A percentile compares a stretch with the other conserved stretches of the same genome.
Conservation (phyloP, 2,888 invertebrate genomes). For the Drosophila subsilvestris region DNA sequence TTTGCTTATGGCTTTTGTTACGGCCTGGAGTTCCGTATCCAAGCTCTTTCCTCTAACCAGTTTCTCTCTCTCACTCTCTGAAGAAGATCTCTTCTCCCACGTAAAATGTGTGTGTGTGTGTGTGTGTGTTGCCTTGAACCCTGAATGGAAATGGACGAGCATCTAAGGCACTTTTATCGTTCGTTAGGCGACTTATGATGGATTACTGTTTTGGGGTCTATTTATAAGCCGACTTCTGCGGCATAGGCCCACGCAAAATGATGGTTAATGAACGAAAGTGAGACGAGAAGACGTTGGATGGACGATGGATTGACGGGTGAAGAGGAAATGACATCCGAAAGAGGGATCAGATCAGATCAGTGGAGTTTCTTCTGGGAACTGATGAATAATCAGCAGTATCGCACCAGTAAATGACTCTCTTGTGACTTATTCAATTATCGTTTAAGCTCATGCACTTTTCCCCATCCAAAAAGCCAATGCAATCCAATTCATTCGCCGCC, state of each 20-base stretch:
- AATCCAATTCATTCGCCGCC: constrained; percentile 8
- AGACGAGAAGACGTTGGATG: not conserved
- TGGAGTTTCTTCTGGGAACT: constrained; percentile 10
- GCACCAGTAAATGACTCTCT: not conserved
- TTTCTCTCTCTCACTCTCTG: constrained; percentile 16
- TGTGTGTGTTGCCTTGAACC: constrained; percentile 46
- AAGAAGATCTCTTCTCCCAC: constrained; percentile 24
- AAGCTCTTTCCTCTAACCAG: constrained; percentile 42
- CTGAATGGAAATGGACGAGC: constrained; percentile 6
- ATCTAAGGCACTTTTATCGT: constrained; percentile 27
- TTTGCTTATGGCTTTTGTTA: constrained; percentile 7
- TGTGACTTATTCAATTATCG: not conserved
- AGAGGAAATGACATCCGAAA: constrained; percentile 2
- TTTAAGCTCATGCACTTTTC: not conserved
- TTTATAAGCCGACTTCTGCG: constrained; percentile 1
- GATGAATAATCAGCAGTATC: not conserved
- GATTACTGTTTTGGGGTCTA: constrained; percentile 44
- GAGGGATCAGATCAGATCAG: constrained; percentile 10
- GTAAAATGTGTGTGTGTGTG: constrained; percentile 12
- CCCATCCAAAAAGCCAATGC: not conserved
- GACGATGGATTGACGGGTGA: not conserved
- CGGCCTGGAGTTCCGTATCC: not conserved
- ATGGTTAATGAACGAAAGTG: constrained; percentile 34
- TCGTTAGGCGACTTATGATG: constrained; percentile 52
- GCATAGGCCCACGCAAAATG: constrained; percentile 33